Evolutionary conservation across 2,888 invertebrate species (phyloP).

Genomic region (Mactromeris polynyma): DNA sequence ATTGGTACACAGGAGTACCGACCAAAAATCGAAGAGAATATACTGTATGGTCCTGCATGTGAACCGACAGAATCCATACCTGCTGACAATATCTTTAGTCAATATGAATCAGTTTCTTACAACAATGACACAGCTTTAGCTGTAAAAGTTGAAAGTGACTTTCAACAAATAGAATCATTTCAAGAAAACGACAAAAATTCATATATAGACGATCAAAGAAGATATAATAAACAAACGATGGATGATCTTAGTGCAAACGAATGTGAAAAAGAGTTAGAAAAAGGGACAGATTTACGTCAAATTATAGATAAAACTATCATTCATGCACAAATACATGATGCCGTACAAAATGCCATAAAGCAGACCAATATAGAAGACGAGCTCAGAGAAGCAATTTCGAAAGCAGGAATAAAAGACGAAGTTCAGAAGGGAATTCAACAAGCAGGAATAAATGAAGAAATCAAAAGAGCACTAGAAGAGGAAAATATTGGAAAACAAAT

Average conservation of each 20-base stretch:
- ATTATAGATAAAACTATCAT: background rate
- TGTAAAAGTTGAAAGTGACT: too few relatives aligned
- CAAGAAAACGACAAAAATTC: too few relatives aligned
- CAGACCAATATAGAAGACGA: background rate
- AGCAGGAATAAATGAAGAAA: background rate
- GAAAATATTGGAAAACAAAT: background rate
- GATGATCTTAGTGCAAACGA: background rate
- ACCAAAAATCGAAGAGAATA: too few relatives aligned
- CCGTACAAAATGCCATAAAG: background rate
- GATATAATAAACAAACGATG: too few relatives aligned
- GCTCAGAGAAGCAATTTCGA: background rate
- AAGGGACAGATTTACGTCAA: background rate
- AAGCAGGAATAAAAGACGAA: background rate
- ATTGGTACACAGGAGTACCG: too few relatives aligned
- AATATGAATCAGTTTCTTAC: background rate
- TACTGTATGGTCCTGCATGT: conserved; percentile 37
- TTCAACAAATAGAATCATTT: too few relatives aligned
- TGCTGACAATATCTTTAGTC: background rate
- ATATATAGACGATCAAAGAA: too few relatives aligned
- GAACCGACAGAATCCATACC: conserved; percentile 47
- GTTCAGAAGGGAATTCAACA: background rate
- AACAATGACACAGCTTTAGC: background rate
- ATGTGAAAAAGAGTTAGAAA: background rate
- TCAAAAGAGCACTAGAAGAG: background rate
- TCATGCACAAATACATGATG: background rate